phyloP scores from a whole-genome alignment of 2,888 invertebrate species.

The Oligia fasciuncula region DNA sequence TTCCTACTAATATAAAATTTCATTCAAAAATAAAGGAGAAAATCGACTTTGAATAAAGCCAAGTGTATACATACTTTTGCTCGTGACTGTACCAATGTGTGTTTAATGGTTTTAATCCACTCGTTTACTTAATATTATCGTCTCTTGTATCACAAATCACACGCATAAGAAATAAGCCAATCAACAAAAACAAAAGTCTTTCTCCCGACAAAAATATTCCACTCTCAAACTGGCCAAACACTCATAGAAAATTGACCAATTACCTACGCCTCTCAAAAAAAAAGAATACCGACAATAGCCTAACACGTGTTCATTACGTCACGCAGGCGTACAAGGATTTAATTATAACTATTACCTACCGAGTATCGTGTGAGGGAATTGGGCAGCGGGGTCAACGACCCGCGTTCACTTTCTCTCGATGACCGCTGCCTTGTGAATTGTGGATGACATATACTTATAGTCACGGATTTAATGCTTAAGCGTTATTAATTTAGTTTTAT shows the following conservation, averaged over 20 bases:
- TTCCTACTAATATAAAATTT: too few relatives aligned
- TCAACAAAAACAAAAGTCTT: neutral
- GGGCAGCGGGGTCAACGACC: conserved; percentile 67
- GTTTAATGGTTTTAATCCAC: neutral
- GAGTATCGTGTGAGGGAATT: conserved; percentile 57
- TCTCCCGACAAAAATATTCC: neutral
- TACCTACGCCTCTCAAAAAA: conserved; percentile 15
- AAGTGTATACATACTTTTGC: too few relatives aligned
- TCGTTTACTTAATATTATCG: neutral
- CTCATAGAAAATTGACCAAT: conserved; percentile 43
- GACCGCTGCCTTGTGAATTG: conserved; percentile 52
- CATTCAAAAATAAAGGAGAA: too few relatives aligned
- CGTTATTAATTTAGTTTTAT: conserved; percentile 43
- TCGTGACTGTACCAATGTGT: neutral
- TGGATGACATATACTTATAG: conserved; percentile 58
- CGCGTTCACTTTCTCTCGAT: conserved; percentile 71
- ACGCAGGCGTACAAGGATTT: conserved; percentile 43
- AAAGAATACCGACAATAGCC: conserved; percentile 11
- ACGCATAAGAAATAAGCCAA: neutral
- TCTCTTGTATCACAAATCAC: neutral
- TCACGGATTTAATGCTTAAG: conserved; percentile 51
- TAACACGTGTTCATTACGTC: conserved; percentile 61
- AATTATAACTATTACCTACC: conserved; percentile 47
- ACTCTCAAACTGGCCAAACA: conserved; percentile 8
- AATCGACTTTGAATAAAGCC: too few relatives aligned